Evolutionary conservation across 2,113 vertebrate species (phyloP), one percentile per base, ranked within the genome.

Genomic region (Rutilus rutilus): DNA sequence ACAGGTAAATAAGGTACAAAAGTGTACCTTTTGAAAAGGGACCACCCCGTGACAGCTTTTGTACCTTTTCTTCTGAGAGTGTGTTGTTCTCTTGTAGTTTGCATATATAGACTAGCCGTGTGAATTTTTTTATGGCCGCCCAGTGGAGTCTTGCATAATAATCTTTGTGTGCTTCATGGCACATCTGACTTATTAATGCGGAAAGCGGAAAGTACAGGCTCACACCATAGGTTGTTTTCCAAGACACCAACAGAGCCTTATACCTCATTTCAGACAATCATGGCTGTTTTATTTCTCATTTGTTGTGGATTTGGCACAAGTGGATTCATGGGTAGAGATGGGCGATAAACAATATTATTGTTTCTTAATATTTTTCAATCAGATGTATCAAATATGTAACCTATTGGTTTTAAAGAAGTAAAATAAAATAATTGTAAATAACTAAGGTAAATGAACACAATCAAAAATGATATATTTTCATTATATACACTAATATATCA

Each of bases 41-140:
- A 57, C 19, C 2, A 6, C 6, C 19, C 54, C 54, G 54, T 57
- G 6, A 57, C 54, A 57, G 54, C 19, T 23, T 57, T 57, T 8
- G 17, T 54, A 23, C 1, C 19, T 57, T 57, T 57, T 54, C 21
- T 57, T 57, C 6, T 23, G 54, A 57, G 54, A 57, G 19, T 23
- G 54, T 21, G 30, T 78, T 33, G 27, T 36, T 71, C 67, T 42
- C 67, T 71, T n/a, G 33, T 71, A 23, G 33, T 42, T 42, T 23
- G 11, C 67, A 42, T 52, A 52, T 52, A 52, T 52, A 52, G 7
- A 52, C 47, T 54, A 10, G 47, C 47, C 17, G 1, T 76, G 25
- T 93, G 84, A 92, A 93, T 92, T 45, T 92, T 92, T 92, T 92
- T 83, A 92, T 91, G 89, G 64, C 77, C 77, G 42, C 82, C 57